phyloP scores from a whole-genome alignment of 2,797 vertebrate genomes.

The Poecilia velifera region DNA sequence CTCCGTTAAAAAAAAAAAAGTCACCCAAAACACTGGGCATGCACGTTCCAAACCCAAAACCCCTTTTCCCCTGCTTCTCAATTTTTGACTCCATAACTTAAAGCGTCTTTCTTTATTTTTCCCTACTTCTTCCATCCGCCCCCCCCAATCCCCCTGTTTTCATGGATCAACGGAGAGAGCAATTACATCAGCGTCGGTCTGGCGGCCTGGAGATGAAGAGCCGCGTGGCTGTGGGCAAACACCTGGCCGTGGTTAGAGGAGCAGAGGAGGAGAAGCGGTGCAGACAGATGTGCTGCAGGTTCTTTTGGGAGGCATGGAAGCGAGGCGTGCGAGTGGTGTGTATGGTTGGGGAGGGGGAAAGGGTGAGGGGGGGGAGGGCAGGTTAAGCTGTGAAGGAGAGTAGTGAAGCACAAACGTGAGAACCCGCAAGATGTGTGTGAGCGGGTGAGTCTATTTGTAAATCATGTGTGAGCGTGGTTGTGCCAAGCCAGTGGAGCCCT shows the following conservation, averaged over 20 bases:
- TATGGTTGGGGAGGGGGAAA: background rate
- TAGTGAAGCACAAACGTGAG: constrained; percentile 61
- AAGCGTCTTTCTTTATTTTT: constrained; percentile 27
- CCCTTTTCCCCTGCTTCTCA: background rate
- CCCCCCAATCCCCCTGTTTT: constrained; percentile 55
- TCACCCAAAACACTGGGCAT: constrained; percentile 45
- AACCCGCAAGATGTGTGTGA: constrained; percentile 56
- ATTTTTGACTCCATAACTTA: constrained; percentile 44
- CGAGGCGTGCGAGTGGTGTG: constrained; percentile 10
- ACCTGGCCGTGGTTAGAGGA: constrained; percentile 75
- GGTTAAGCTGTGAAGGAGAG: constrained; percentile 45
- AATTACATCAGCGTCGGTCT: constrained; percentile 80
- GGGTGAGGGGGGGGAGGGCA: background rate
- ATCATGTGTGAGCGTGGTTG: constrained; percentile 52
- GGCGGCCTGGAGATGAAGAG: constrained; percentile 72
- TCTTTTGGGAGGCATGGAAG: constrained; percentile 57
- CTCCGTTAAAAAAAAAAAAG: constrained; percentile 57
- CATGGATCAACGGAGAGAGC: constrained; percentile 78
- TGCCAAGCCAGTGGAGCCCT: constrained; percentile 68
- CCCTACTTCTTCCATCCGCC: constrained; percentile 43
- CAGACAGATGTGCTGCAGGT: constrained; percentile 74
- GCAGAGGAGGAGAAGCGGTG: constrained; percentile 54
- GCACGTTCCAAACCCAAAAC: constrained; percentile 40
- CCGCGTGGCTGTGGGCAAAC: constrained; percentile 76
- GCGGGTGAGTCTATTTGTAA: constrained; percentile 56